Conservation (phyloP, 2,888 invertebrate species). For the Aethes cnicana region DNA sequence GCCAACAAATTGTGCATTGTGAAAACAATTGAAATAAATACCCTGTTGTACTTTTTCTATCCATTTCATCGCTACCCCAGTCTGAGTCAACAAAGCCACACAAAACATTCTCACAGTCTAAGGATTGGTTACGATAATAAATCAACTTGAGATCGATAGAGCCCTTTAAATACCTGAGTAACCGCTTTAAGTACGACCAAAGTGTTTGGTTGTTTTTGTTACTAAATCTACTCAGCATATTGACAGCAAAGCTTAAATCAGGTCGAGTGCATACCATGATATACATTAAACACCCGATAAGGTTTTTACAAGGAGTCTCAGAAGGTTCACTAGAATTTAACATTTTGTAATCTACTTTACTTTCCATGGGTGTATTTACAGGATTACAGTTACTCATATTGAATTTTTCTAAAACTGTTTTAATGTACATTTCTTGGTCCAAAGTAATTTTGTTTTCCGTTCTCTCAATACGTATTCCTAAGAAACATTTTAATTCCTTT, state of each 20-base stretch:
- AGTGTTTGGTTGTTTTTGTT: constrained; percentile 10
- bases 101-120: constrained; percentile 3
- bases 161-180: constrained; percentile 15
- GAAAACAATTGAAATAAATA: background rate
- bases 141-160: constrained; percentile 5
- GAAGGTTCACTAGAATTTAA: constrained; percentile 16
- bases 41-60: constrained; percentile 23
- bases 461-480: constrained; percentile 36
- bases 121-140: constrained; percentile 1
- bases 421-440: constrained; percentile 34
- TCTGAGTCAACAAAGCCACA: constrained; percentile 13
- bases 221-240: background rate
- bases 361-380: constrained; percentile 29
- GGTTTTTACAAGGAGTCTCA: constrained; percentile 34
- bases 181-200: constrained; percentile 4
- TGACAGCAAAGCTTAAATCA: background rate
- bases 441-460: constrained; percentile 31
- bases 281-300: too few species aligned
- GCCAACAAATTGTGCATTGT: constrained; percentile 4
- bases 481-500: constrained; percentile 28
- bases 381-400: constrained; percentile 36
- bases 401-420: constrained; percentile 35
- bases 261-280: constrained; percentile 16
- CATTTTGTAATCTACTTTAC: constrained; percentile 31
- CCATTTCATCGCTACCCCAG: constrained; percentile 6